Percentiles rank a stretch among this genome's conserved stretches.
Conservation (phyloP, 2,113 vertebrate genomes). For the Panthera tigris region DNA sequence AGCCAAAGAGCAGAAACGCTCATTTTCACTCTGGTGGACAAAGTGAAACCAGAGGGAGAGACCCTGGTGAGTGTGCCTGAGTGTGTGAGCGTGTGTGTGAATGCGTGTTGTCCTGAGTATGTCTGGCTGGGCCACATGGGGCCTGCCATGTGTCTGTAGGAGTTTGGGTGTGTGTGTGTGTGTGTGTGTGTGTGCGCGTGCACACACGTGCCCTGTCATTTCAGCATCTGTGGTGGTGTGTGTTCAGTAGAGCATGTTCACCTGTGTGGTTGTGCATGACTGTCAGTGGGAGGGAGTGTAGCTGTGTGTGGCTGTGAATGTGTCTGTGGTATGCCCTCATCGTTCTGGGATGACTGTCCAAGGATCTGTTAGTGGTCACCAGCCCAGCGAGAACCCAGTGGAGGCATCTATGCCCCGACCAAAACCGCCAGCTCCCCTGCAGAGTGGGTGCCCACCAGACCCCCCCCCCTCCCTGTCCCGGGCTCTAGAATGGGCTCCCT, state of each 20-base stretch:
- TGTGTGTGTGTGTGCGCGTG: not conserved
- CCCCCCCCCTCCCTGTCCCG: not conserved
- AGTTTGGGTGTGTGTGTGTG: not conserved
- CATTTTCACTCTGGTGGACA: conserved; percentile 42
- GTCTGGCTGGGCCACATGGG: not conserved
- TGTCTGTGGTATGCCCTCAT: not conserved
- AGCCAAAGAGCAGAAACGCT: conserved; percentile 49
- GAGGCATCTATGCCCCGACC: not conserved
- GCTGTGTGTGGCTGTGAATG: not conserved
- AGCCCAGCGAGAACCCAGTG: not conserved
- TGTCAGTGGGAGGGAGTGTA: not conserved
- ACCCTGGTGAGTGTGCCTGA: not conserved
- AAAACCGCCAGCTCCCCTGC: not conserved
- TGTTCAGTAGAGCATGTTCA: not conserved
- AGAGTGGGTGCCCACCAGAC: not conserved
- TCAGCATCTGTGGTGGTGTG: not conserved
- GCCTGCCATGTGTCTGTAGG: not conserved
- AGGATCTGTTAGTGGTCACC: not conserved
- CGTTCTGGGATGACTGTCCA: not conserved
- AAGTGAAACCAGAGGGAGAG: conserved; percentile 58
- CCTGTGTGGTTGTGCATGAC: not conserved
- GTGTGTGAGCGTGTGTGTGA: not conserved
- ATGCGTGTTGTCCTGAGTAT: not conserved
- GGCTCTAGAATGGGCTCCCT: not conserved
- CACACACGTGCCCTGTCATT: not conserved